Base-by-base conservation (phyloP, 1,140 invertebrate species). In the Zaprionus lachaisei region DNA sequence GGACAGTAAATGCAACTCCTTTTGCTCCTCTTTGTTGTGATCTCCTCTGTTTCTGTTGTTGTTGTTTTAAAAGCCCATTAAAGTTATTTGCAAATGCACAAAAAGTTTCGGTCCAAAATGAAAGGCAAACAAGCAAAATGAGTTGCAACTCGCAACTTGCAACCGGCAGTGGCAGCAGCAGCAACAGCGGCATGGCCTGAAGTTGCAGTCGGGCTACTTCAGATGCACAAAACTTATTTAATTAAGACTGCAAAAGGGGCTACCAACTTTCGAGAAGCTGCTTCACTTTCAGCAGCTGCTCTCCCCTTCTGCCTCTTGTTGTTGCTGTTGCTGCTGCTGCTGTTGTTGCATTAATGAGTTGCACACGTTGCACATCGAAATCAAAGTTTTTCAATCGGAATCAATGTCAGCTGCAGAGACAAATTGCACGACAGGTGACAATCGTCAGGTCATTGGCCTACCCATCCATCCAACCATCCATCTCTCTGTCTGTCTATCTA, bases 401-500 rank as follows among this genome's bases (percentile, higher is more conserved):
- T 83, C 83, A 87, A 89, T 87, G 81, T 84, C 81, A 84, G n/a
- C 41, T 20, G 47, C 82, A 78, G 73, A 77, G 44, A 70, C 77
- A 65, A 72, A 70, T 77, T 72, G 58, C 68, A 63, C 57, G 55
- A 63, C 65, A 66, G 62, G 57, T 72, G 74, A 66, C 69, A 65
- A 47, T 17, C 24, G 1, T 17, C 24, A 31, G 31, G 24, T 84
- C 81, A 84, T 78, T 84, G 78, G 55, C 68, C 81, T 20, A 12
- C 2, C 20, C 17, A n/a, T 7, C 41, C n/a, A n/a, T 9, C 41
- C 44, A 12, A 1, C 47, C 12, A 12, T 24, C 47, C 9, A 5
- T 14, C 47, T 44, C 0, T 1, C n/a, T 7, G 2, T 9, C 44
- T 11, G 0, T 4, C 20, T 51, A 1, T 14, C 47, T 51, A 11